Evolutionary conservation across 2,888 invertebrate genomes (phyloP).

Genomic region (Lapara coniferarum): DNA sequence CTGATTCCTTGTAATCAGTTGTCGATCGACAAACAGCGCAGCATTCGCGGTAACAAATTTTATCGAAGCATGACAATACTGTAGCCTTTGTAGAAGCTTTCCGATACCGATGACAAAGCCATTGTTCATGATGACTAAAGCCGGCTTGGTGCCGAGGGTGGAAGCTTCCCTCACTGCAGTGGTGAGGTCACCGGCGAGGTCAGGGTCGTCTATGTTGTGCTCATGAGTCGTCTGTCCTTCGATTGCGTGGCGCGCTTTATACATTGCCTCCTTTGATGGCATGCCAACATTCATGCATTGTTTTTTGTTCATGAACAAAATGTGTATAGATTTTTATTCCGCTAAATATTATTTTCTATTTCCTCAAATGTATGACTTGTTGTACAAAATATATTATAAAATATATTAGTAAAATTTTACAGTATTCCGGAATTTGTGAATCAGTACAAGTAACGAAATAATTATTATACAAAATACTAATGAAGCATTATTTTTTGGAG

Average conservation of each 20-base stretch:
- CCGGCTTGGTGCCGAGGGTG: constrained; percentile 47
- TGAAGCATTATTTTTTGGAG: too few relatives aligned
- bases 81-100: constrained; percentile 61
- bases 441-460: too few relatives aligned
- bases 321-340: constrained; percentile 1
- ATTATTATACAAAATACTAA: too few relatives aligned
- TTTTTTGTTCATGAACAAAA: constrained; percentile 19
- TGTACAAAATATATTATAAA: too few relatives aligned
- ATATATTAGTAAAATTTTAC: too few relatives aligned
- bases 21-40: constrained; percentile 30
- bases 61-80: constrained; percentile 34
- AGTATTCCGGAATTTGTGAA: too few relatives aligned
- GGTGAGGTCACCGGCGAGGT: constrained; percentile 59
- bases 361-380: neutral
- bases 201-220: constrained; percentile 53
- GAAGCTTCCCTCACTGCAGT: constrained; percentile 50
- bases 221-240: constrained; percentile 44
- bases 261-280: constrained; percentile 34
- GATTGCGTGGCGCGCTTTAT: constrained; percentile 30
- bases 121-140: constrained; percentile 78
- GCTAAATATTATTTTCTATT: neutral
- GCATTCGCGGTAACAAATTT: constrained; percentile 28
- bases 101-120: constrained; percentile 66
- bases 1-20: constrained; percentile 35
- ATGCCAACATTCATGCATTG: constrained; percentile 36